Conservation (phyloP, 53 echinoderm and acorn worm genomes). For the Patiria pectinifera region DNA sequence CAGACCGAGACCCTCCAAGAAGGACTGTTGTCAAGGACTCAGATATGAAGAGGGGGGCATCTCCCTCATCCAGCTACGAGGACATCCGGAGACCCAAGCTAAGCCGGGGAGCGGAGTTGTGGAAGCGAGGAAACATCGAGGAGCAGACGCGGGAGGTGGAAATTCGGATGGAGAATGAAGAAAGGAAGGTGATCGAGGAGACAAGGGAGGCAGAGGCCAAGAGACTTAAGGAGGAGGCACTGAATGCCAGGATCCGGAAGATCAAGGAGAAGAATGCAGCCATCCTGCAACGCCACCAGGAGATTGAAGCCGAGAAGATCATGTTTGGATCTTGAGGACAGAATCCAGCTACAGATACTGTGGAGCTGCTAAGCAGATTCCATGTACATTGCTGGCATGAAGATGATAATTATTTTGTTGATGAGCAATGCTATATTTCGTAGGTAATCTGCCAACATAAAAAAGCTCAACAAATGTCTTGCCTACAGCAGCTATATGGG, state of each 20-base stretch:
- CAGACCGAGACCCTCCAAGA: constrained; percentile 24
- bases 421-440: too few relatives aligned
- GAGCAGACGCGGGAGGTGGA: constrained; percentile 53
- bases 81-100: constrained; percentile 33
- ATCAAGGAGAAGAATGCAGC: constrained; percentile 93
- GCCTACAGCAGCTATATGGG: too few relatives aligned
- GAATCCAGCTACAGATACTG: background rate
- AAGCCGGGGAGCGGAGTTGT: constrained; percentile 27
- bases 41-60: constrained; percentile 29
- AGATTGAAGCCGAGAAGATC: constrained; percentile 93
- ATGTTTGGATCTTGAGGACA: constrained; percentile 76
- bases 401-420: too few relatives aligned
- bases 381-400: too few relatives aligned
- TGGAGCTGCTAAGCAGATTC: background rate
- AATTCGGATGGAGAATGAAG: constrained; percentile 50
- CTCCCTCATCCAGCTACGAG: constrained; percentile 47
- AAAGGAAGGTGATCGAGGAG: constrained; percentile 49
- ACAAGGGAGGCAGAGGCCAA: constrained; percentile 53
- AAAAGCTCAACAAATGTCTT: too few relatives aligned
- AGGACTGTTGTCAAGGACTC: constrained; percentile 41
- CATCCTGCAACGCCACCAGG: constrained; percentile 83
- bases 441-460: too few relatives aligned
- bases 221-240: constrained; percentile 55
- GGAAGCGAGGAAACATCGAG: constrained; percentile 52
- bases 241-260: constrained; percentile 80